A percentile compares a stretch with the other conserved stretches of the same genome.
phyloP scores from a whole-genome alignment of 2,888 invertebrate genomes.

The Lumbricus terrestris region DNA sequence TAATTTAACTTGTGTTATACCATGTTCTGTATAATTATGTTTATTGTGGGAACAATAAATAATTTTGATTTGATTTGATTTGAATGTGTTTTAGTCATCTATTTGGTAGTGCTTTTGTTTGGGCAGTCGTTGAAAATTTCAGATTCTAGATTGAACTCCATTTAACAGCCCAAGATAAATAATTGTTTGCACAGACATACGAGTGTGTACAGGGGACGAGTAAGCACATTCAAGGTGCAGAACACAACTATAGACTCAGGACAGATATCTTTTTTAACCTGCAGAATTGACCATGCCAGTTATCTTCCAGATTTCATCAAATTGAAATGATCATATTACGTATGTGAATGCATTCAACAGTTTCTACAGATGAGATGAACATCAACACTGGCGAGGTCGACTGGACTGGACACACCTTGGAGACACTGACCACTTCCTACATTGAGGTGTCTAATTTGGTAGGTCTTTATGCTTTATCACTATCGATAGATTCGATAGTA shows the following conservation, averaged over 20 bases:
- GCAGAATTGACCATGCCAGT: no score
- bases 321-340: neutral
- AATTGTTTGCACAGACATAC: neutral
- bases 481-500: neutral
- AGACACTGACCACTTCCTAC: neutral
- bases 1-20: no score
- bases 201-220: neutral
- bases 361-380: neutral
- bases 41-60: no score
- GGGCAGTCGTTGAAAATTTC: neutral
- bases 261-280: neutral
- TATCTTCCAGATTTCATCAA: no score
- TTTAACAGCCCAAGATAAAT: neutral
- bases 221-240: neutral
- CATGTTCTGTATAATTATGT: no score
- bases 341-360: neutral
- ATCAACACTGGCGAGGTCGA: neutral
- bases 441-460: neutral
- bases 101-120: neutral
- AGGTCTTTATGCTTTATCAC: neutral
- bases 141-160: neutral
- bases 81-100: no score
- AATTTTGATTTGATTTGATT: no score
- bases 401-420: neutral
- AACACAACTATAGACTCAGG: neutral